phyloP scores from a whole-genome alignment of 2,797 vertebrate species.

The Sebastes miniatus region DNA sequence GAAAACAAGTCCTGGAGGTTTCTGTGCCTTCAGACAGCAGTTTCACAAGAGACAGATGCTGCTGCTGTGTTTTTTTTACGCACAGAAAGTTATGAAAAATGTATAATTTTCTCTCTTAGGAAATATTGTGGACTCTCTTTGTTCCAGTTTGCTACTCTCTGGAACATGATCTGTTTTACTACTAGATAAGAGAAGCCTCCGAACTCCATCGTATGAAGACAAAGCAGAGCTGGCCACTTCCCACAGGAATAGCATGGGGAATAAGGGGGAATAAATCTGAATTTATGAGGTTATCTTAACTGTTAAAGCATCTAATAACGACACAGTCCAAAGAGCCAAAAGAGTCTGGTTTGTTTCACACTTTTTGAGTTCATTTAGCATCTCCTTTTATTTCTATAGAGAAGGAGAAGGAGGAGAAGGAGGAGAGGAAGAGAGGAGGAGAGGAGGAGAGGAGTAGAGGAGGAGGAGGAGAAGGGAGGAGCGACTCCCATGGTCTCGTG shows the following conservation, averaged over 20 bases:
- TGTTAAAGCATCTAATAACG: neutral
- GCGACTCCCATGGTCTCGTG: conserved; percentile 8
- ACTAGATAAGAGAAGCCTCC: neutral
- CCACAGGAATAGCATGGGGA: neutral
- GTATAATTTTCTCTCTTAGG: conserved; percentile 5
- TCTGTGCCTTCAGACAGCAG: conserved; percentile 13
- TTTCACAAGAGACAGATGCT: conserved; percentile 15
- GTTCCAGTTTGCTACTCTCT: neutral
- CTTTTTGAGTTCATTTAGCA: neutral
- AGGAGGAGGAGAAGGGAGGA: neutral
- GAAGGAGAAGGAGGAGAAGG: neutral
- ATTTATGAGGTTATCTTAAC: neutral
- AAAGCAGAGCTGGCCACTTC: neutral
- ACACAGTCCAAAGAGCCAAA: neutral
- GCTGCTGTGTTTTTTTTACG: neutral
- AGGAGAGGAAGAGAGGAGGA: neutral
- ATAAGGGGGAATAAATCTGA: neutral
- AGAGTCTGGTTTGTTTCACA: neutral
- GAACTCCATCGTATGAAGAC: neutral
- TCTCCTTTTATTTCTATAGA: conserved; percentile 10
- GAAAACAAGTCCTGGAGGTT: conserved; percentile 31
- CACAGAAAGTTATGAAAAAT: conserved; percentile 25
- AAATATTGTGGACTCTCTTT: conserved; percentile 9
- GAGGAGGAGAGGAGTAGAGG: neutral
- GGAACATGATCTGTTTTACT: neutral